Evolutionary conservation across 2,888 invertebrate species (phyloP), one percentile per base, ranked within the genome.

Genomic region (Spodoptera exigua): DNA sequence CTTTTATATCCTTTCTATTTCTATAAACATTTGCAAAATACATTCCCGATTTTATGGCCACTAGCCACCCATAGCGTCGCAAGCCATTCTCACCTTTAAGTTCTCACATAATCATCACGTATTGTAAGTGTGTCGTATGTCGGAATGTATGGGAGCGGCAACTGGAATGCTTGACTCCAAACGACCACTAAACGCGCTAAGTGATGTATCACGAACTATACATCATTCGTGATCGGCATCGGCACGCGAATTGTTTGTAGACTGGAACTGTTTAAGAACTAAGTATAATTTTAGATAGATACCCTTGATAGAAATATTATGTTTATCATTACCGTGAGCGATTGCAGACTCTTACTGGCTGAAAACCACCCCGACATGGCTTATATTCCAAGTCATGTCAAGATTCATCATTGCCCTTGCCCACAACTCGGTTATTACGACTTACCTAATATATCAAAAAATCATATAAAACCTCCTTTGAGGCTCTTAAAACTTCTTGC

Each of bases 71-170:
- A 39, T 45, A 39, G 35, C n/a, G 37, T 27, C 5, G 27, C 17
- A 41, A 9, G 4, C 34, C 49, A 64, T 54, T 64, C 36, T 45
- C 41, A 18, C 36, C 41, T 14, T 37, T 39, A 61, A 27, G 57
- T 40, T 45, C 18, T 46, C 45, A 48, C 40, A 71, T 66, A 70
- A 53, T 51, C 60, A 47, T 52, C 47, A 55, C 35, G 44, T 44
- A 80, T 71, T 68, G 70, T 82, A 87, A 85, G 86, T 87, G 71
- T 86, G 88, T 85, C 84, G 83, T 74, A 68, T 14, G 73, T 76
- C 70, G 89, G 89, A 89, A 90, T 90, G 90, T 82, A 82, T 86
- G 85, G 90, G 90, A 88, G 91, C 82, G 90, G 84, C 78, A 27
- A 27, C 27, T 27, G 55, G 48, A 46, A 53, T 47, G 32, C 14